Base-by-base conservation (phyloP, 2,797 vertebrate species). In the Characodon lateralis region DNA sequence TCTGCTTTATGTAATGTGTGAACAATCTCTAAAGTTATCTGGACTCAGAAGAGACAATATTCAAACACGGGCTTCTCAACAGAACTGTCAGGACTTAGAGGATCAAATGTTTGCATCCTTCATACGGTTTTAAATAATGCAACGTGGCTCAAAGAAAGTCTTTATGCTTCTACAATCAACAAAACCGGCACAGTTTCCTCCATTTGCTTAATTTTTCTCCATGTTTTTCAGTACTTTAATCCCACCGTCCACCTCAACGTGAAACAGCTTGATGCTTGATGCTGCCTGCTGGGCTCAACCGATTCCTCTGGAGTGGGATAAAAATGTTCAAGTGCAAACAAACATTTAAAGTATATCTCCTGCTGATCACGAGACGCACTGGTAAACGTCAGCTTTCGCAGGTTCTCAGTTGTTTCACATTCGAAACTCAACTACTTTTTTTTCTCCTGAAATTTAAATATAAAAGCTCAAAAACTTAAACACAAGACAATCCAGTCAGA, bases 271-370 rank as follows among this genome's bases (percentile, higher is more conserved):
- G 71, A n/a, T n/a, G 76, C 78, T 77, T 85, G 87, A 82, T 65
- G 63, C 75, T n/a, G 78, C 74, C 78, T 59, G 50, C 63, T 66
- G 72, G 71, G 63, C 76, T 85, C 39, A 69, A 69, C 73, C 31
- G 24, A 72, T 74, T 70, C 72, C 78, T 53, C 41, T 14, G 28
- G 74, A 65, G 72, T 59, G 76, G 70, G 51, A 83, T 70, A n/a
- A 70, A 46, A 85, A 85, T 28, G 61, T 86, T 87, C 91, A 94
- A 93, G 94, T 94, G 94, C 93, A 93, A 93, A 93, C 74, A 91
- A 91, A 92, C 59, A 81, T 93, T 90, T 93, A 88, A 88, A 88
- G 87, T 90, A 85, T 85, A 79, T 88, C 88, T 87, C 71, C 69
- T n/a, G 80, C 83, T 87, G 86, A 88, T 86, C 83, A 51, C 8